phyloP scores from a whole-genome alignment of 37 sponge, comb jelly and placozoan genomes.

The Sycon ciliatum region DNA sequence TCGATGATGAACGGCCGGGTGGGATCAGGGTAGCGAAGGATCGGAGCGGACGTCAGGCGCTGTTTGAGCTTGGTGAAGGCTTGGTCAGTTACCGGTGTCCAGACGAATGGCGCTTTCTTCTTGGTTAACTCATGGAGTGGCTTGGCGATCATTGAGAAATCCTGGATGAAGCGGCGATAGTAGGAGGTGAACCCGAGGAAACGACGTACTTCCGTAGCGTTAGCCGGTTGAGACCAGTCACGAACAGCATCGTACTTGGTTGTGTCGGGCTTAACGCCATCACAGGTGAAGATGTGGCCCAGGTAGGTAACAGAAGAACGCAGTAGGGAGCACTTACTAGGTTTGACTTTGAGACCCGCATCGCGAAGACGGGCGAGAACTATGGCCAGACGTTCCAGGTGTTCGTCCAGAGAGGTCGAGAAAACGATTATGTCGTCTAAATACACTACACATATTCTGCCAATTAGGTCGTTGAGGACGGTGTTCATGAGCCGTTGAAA shows the following conservation, averaged over 20 bases:
- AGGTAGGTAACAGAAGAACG: not conserved
- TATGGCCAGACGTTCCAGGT: not conserved
- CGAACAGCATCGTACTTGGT: constrained; percentile 11
- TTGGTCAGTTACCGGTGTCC: constrained; percentile 19
- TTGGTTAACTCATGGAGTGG: constrained; percentile 24
- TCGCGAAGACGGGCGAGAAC: not conserved
- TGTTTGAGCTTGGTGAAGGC: constrained; percentile 32
- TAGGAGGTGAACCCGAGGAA: constrained; percentile 26
- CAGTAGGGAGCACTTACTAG: not conserved
- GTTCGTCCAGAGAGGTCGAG: not conserved
- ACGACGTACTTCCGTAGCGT: not conserved
- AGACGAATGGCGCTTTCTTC: constrained; percentile 21
- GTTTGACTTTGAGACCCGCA: constrained; percentile 1
- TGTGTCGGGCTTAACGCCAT: constrained; percentile 14
- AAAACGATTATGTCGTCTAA: not conserved
- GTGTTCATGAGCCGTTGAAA: constrained; percentile 2
- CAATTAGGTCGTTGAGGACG: not conserved
- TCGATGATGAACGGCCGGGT: constrained; percentile 28
- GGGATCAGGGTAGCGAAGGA: constrained; percentile 27
- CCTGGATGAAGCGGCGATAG: constrained; percentile 26
- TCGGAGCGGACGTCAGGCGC: constrained; percentile 20
- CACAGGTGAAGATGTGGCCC: constrained; percentile 25
- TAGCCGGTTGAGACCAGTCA: constrained; percentile 17
- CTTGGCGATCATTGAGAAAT: constrained; percentile 17
- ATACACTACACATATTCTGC: not conserved